A percentile compares a stretch with the other conserved stretches of the same genome.
Conservation (phyloP, 1,140 invertebrate genomes). For the Chironomus tepperi region DNA sequence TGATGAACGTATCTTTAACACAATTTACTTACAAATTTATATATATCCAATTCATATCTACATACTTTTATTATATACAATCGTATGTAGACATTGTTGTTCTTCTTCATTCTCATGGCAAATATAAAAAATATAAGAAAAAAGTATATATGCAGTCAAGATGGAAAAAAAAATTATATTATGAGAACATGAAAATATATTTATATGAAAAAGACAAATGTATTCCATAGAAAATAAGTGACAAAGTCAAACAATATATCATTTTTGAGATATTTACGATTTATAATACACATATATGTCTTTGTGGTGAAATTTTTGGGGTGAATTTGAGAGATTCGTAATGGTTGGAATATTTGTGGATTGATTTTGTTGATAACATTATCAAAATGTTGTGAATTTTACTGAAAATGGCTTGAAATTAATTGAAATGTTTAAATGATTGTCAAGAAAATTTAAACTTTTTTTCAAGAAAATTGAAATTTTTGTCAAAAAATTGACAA, state of each 20-base stretch:
- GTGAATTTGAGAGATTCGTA: no score
- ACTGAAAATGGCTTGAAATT: no score
- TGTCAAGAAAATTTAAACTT: no score
- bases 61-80: constrained; percentile 15
- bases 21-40: not conserved
- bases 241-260: constrained; percentile 19
- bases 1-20: not conserved
- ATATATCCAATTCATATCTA: not conserved
- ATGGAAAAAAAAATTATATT: not conserved
- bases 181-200: no score
- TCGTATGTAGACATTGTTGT: not conserved
- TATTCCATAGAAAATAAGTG: constrained; percentile 22
- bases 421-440: no score
- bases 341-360: no score
- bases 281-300: not conserved
- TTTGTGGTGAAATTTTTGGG: no score
- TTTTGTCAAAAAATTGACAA: no score
- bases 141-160: not conserved
- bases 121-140: not conserved
- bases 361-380: no score
- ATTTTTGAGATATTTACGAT: constrained; percentile 11
- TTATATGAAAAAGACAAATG: constrained; percentile 6
- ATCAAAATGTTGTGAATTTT: no score
- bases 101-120: not conserved
- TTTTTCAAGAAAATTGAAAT: no score